phyloP scores from a whole-genome alignment of 2,888 invertebrate species.

The Cheilosia impressa region DNA sequence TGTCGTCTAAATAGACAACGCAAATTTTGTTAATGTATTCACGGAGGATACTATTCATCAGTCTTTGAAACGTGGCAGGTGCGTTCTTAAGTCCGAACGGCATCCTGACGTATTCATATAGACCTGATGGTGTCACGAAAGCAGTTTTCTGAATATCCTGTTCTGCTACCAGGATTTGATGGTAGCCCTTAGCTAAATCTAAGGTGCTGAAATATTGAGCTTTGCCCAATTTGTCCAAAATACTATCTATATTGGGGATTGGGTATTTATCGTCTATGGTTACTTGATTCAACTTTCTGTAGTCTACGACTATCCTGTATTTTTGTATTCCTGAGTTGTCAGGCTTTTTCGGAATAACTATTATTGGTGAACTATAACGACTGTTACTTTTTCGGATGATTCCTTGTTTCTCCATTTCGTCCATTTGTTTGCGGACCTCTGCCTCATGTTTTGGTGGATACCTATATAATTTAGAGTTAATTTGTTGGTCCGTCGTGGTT shows the following conservation, averaged over 20 bases:
- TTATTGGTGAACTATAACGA: conserved; percentile 1
- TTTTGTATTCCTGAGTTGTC: too few species aligned
- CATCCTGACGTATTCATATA: not conserved
- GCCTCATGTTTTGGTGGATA: conserved; percentile 52
- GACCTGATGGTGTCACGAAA: not conserved
- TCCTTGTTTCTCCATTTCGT: conserved; percentile 27
- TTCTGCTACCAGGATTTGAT: not conserved
- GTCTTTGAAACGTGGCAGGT: too few species aligned
- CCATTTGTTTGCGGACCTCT: conserved; percentile 10
- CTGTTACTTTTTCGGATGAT: conserved; percentile 30
- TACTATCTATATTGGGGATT: not conserved
- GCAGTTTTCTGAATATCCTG: not conserved
- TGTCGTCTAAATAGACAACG: too few species aligned
- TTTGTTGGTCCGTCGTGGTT: conserved; percentile 34
- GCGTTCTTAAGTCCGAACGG: too few species aligned
- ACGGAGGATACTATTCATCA: too few species aligned
- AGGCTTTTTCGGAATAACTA: too few species aligned
- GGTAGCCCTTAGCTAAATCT: not conserved
- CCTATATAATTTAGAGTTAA: conserved; percentile 52
- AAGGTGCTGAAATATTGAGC: not conserved
- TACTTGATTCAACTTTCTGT: too few species aligned
- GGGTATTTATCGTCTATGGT: too few species aligned
- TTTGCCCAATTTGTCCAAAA: too few species aligned
- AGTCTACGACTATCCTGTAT: too few species aligned
- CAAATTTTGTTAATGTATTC: too few species aligned